Evolutionary conservation across 2,888 invertebrate genomes (phyloP).

Genomic region (Chorisops tibialis): DNA sequence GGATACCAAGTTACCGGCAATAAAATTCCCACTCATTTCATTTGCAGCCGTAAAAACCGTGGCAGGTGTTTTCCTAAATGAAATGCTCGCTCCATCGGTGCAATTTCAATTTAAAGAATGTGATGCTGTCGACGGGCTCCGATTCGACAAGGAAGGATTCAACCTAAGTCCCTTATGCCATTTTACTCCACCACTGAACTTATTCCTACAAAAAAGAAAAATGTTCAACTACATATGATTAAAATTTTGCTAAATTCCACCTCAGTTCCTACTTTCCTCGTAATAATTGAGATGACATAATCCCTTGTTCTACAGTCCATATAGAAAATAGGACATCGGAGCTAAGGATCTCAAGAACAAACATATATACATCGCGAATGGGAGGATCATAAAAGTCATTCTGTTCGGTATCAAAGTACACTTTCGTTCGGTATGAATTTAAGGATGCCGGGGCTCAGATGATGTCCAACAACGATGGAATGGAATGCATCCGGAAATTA

Average conservation of each 20-base stretch:
- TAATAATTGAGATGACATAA: too few species aligned
- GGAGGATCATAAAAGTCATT: neutral
- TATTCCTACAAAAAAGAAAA: too few species aligned
- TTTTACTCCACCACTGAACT: too few species aligned
- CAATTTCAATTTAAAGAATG: slow-evolving; percentile 8
- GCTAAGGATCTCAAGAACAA: neutral
- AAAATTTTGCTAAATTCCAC: too few species aligned
- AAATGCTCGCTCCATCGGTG: neutral
- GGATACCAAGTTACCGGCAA: neutral
- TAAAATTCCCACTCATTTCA: slow-evolving; percentile 8
- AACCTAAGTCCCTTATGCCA: too few species aligned
- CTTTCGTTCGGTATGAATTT: neutral
- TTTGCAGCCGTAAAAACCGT: slow-evolving; percentile 2
- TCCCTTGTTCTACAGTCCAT: too few species aligned
- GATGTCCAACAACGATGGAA: neutral
- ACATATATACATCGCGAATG: neutral
- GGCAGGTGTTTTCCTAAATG: neutral
- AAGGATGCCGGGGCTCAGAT: too few species aligned
- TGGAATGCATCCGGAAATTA: slow-evolving; percentile 29
- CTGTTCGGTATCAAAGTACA: neutral
- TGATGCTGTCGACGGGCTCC: neutral
- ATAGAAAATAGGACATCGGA: neutral
- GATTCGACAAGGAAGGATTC: too few species aligned
- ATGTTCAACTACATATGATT: too few species aligned
- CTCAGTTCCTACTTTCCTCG: too few species aligned